Percentiles rank a stretch among this genome's conserved stretches.
Evolutionary conservation across 1,140 invertebrate species (phyloP).

Genomic region (Drosophila sucinea): DNA sequence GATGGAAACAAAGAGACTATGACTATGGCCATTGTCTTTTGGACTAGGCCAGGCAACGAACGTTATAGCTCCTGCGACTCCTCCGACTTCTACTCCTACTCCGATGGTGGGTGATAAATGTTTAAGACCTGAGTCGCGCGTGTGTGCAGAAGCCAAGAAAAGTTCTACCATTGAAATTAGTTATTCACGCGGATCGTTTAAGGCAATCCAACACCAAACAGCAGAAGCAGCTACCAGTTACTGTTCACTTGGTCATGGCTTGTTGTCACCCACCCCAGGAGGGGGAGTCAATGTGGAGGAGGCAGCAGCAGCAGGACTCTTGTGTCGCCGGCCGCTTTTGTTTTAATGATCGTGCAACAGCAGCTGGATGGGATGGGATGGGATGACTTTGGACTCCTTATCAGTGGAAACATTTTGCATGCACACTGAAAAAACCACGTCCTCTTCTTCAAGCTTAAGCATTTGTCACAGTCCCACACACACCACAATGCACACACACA

Average conservation of each 20-base stretch:
- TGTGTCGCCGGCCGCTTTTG: slow-evolving; percentile 67
- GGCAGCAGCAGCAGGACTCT: slow-evolving; percentile 16
- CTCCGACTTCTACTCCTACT: slow-evolving; percentile 18
- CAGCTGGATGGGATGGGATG: slow-evolving; percentile 53
- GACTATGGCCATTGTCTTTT: slow-evolving; percentile 39
- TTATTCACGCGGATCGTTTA: slow-evolving; percentile 82
- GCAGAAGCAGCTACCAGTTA: slow-evolving; percentile 46
- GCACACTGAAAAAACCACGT: slow-evolving; percentile 55
- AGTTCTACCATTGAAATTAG: slow-evolving; percentile 80
- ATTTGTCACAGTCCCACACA: slow-evolving; percentile 71
- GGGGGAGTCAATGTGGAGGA: neutral
- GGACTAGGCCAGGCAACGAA: slow-evolving; percentile 34
- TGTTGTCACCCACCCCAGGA: slow-evolving; percentile 51
- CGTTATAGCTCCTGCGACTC: slow-evolving; percentile 20
- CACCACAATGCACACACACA: slow-evolving; percentile 20
- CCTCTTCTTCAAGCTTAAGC: slow-evolving; percentile 51
- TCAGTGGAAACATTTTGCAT: slow-evolving; percentile 79
- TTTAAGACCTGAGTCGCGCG: slow-evolving; percentile 46
- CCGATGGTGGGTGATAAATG: slow-evolving; percentile 81
- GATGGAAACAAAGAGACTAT: slow-evolving; percentile 48
- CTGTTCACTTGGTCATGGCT: slow-evolving; percentile 71
- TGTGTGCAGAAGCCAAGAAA: slow-evolving; percentile 49
- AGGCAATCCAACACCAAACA: slow-evolving; percentile 77
- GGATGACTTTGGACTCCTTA: slow-evolving; percentile 69
- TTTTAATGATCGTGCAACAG: slow-evolving; percentile 76